phyloP scores from a whole-genome alignment of 2,888 invertebrate species.

The Synanthedon andrenaeformis region DNA sequence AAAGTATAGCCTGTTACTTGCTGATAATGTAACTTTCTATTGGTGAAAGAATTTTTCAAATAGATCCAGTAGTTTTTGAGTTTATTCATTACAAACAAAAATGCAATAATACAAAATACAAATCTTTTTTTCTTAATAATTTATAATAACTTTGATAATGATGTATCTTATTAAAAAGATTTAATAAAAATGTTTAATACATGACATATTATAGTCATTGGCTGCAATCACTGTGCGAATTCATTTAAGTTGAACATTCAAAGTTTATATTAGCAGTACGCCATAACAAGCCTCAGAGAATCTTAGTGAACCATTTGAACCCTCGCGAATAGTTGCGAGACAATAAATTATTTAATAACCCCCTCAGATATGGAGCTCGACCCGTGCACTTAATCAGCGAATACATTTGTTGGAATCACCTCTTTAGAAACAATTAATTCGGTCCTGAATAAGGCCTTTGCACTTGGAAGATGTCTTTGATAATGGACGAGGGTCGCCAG shows the following conservation, averaged over 20 bases:
- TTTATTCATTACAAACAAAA: too few species aligned
- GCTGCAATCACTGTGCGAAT: slow-evolving; percentile 31
- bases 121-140: too few species aligned
- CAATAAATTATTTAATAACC: slow-evolving; percentile 68
- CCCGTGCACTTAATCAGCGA: slow-evolving; percentile 57
- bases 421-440: slow-evolving; percentile 62
- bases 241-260: slow-evolving; percentile 43
- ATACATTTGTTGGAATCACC: slow-evolving; percentile 49
- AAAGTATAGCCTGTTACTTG: too few species aligned
- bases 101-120: too few species aligned
- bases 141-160: too few species aligned
- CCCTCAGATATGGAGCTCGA: slow-evolving; percentile 33
- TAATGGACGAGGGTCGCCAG: slow-evolving; percentile 4
- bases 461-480: slow-evolving; percentile 27
- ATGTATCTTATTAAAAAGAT: too few species aligned
- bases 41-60: too few species aligned
- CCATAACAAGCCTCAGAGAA: slow-evolving; percentile 38
- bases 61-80: too few species aligned
- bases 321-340: slow-evolving; percentile 56
- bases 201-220: slow-evolving; percentile 5
- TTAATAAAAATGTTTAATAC: too few species aligned
- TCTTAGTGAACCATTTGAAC: slow-evolving; percentile 49
- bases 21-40: too few species aligned
- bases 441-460: slow-evolving; percentile 32
- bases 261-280: slow-evolving; percentile 45